Conservation (phyloP, 1,140 invertebrate genomes). For the Phocides pigmalion region DNA sequence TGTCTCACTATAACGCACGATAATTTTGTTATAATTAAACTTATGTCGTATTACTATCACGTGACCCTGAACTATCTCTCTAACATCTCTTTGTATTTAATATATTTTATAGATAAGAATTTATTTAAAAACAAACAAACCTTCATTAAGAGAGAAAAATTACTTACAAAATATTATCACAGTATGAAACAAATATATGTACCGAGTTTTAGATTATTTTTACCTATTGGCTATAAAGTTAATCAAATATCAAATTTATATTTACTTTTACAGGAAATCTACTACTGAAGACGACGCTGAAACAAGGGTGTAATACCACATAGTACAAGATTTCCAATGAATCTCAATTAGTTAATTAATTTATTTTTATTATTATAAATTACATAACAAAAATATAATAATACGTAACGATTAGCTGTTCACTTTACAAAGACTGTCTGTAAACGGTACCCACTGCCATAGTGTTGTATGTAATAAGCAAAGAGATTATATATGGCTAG, state of each 20-base stretch:
- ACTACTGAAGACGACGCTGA: slow-evolving; percentile 83
- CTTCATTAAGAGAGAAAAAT: no score
- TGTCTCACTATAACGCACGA: no score
- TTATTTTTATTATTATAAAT: slow-evolving; percentile 55
- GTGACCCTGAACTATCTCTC: slow-evolving; percentile 8
- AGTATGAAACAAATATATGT: no score
- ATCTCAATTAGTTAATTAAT: slow-evolving; percentile 78
- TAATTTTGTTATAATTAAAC: no score
- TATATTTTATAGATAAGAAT: no score
- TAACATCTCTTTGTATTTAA: no score
- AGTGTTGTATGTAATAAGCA: slow-evolving; percentile 48
- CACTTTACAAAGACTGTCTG: slow-evolving; percentile 71
- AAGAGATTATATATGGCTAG: no score
- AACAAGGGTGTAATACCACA: slow-evolving; percentile 74
- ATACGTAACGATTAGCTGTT: slow-evolving; percentile 39
- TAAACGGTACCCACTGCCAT: slow-evolving; percentile 76
- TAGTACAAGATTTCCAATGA: slow-evolving; percentile 82
- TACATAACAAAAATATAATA: slow-evolving; percentile 34
- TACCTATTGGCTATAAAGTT: no score
- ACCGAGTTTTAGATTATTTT: no score
- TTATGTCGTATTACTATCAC: neutral
- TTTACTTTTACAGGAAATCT: slow-evolving; percentile 74
- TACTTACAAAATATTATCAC: no score
- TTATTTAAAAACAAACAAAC: no score
- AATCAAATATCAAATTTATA: no score